These are phyloP conservation scores for Anarhynchus alexandrinus DNA, from an alignment of 2,113 vertebrate genomes.

Conservation along the genomic window DNA sequence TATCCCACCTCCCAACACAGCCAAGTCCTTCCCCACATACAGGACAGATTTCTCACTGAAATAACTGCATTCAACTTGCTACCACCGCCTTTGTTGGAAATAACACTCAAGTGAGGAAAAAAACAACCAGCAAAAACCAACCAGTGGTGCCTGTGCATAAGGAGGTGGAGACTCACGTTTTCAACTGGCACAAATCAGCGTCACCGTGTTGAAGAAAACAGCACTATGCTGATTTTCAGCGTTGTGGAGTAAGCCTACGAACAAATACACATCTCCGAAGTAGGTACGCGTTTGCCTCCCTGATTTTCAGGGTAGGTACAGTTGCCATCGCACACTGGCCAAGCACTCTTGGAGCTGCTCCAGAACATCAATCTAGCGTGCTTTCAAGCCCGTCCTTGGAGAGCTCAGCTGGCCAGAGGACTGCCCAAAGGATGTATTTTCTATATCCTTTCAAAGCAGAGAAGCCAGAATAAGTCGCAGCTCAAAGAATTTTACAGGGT, in stretches of 20 bases:
- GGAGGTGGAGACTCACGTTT: neutral
- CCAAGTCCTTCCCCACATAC: neutral
- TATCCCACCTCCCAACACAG: neutral
- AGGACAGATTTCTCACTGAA: neutral
- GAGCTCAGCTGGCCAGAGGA: neutral
- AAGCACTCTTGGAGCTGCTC: neutral
- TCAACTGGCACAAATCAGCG: neutral
- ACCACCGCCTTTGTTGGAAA: neutral
- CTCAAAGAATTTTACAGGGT: neutral
- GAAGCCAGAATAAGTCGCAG: neutral
- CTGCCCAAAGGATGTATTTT: neutral
- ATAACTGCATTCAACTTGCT: neutral
- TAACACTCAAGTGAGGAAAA: neutral
- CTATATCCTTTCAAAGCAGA: neutral
- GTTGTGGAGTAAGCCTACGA: neutral
- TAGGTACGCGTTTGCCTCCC: neutral
- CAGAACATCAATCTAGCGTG: neutral
- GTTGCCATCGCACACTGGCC: neutral
- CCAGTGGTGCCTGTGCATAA: neutral
- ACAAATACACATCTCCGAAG: neutral
- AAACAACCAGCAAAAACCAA: accelerated
- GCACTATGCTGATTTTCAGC: neutral
- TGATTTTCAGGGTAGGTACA: neutral
- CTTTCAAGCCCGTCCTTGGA: neutral
- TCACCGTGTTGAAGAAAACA: neutral